Evolutionary conservation across 2,113 vertebrate species (phyloP), one percentile per base, ranked within the genome.

Genomic region (Taxidea taxus): DNA sequence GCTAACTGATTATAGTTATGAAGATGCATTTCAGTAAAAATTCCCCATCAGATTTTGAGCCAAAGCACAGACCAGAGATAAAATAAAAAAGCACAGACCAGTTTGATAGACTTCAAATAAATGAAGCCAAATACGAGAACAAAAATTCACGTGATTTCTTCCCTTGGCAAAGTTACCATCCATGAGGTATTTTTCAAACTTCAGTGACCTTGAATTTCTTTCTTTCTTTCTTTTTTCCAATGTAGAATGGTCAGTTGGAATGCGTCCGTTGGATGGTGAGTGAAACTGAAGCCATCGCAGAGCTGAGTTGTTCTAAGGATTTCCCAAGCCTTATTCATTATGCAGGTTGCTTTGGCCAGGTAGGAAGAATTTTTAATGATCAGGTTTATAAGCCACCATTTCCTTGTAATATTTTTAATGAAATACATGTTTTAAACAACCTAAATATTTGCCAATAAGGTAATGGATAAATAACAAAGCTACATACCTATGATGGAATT

Each of bases 221-320:
- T 77, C 42, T 87, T 87, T 72, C 78, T 72, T 68, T 27, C 31
- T 91, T 84, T 87, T 62, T 23, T 4, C 42, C 94, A 94, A n/a
- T 98, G 96, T 98, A 99, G 99, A 99, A 99, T 39, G 99, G 99
- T 91, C 99, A 99, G 9, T 97, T 99, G 98, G 99, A 99, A 97
- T 99, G 99, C 34, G 99, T 99, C 42, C 99, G 99, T 74, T 99
- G 99, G 99, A 99, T 99, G 99, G 99, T 99, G 96, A 99, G 99
- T 0, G 99, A 99, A 98, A 99, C 99, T 0, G 99, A 99, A 99
- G 99, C 99, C 97, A 99, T 99, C 87, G 99, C 99, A 6, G 99
- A 99, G 97, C 95, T 99, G 95, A 99, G 99, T 98, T 99, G 99
- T 98, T 99, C 99, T 72, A 99, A 99, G 98, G 99, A 99, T 56